Percentiles rank a stretch among this genome's conserved stretches.
Conservation (phyloP, 2,888 invertebrate species). For the Ormyrus rosae region DNA sequence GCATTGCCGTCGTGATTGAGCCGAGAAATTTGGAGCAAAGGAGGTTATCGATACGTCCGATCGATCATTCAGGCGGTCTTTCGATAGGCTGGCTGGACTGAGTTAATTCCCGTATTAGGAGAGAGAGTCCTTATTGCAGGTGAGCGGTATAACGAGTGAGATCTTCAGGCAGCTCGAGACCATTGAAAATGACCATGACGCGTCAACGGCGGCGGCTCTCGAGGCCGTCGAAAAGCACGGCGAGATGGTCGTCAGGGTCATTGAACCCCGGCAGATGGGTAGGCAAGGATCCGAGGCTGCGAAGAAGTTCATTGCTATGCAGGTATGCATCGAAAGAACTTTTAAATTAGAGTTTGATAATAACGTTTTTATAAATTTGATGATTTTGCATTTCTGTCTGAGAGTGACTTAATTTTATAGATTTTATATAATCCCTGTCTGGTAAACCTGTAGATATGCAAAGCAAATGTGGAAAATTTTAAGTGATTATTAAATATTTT, state of each 20-base stretch:
- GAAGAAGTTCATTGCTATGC: conserved; percentile 88
- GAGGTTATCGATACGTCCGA: no score
- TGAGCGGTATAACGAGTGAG: conserved; percentile 96
- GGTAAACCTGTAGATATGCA: no score
- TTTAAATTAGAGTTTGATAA: no score
- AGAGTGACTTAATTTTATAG: no score
- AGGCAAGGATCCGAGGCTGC: conserved; percentile 91
- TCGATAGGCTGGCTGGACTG: not conserved
- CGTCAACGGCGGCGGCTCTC: conserved; percentile 93
- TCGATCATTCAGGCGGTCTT: conserved; percentile 11
- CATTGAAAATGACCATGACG: conserved; percentile 96
- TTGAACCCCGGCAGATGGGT: conserved; percentile 92
- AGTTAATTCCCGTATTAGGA: conserved; percentile 38
- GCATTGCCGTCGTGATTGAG: no score
- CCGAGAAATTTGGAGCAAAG: no score
- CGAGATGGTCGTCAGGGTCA: conserved; percentile 95
- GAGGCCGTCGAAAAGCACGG: conserved; percentile 95
- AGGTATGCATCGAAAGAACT: conserved; percentile 76
- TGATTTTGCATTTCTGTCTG: no score
- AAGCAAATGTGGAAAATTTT: no score
- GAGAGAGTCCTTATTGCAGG: conserved; percentile 78
- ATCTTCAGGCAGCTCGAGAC: conserved; percentile 98
- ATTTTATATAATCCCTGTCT: no score
- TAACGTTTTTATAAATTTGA: no score
- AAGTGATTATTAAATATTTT: no score